Percentiles rank a stretch among this genome's conserved stretches.
Conservation (phyloP, 2,113 vertebrate species). For the Oreochromis niloticus region DNA sequence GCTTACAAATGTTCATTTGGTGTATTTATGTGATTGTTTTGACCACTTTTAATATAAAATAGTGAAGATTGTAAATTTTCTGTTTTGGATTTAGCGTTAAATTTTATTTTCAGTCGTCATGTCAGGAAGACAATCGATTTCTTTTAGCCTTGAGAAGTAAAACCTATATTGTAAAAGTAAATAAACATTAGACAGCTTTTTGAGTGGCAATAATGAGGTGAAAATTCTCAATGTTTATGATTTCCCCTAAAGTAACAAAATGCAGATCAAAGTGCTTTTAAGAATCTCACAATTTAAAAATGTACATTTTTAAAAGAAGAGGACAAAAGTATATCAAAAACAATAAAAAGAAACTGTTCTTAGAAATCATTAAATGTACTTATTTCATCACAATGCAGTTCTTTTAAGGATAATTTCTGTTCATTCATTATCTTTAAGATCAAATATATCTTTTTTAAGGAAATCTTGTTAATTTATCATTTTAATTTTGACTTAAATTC, state of each 20-base stretch:
- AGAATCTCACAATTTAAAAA: neutral
- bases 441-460: neutral
- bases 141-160: neutral
- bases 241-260: neutral
- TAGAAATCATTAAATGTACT: neutral
- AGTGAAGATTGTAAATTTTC: neutral
- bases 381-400: neutral
- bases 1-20: neutral
- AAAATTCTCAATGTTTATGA: neutral
- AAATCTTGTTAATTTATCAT: neutral
- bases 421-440: neutral
- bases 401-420: neutral
- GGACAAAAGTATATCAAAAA: neutral
- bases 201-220: neutral
- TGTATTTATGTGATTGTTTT: neutral
- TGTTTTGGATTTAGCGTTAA: neutral
- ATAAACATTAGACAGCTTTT: neutral
- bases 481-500: slow-evolving; percentile 8
- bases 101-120: neutral
- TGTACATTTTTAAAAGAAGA: neutral
- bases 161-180: neutral
- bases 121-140: neutral
- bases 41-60: neutral
- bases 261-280: neutral
- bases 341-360: neutral